These are phyloP conservation scores for Silurus asotus DNA, from an alignment of 2,113 vertebrate genomes.

Conservation along the genomic window DNA sequence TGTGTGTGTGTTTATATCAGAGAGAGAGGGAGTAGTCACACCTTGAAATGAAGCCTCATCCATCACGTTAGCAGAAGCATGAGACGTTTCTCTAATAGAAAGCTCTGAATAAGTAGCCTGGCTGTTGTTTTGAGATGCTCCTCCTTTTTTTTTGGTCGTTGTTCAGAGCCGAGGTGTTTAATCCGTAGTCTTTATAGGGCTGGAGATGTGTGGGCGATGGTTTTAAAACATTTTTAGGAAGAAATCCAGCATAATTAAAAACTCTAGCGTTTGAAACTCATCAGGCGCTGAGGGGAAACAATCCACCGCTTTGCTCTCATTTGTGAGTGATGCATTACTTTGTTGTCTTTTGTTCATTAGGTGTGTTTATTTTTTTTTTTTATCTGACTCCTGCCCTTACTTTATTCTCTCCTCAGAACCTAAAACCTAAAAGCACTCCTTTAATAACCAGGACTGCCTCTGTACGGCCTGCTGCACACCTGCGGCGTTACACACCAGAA, in stretches of 20 bases:
- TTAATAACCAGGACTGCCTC: slow-evolving; percentile 28
- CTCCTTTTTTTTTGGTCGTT: background rate
- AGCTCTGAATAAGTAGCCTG: slow-evolving; percentile 18
- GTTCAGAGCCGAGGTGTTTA: background rate
- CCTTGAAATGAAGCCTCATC: slow-evolving; percentile 18
- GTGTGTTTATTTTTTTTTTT: too few species aligned
- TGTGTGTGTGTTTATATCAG: background rate
- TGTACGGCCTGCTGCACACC: background rate
- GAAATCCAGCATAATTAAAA: background rate
- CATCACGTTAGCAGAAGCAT: slow-evolving; percentile 22
- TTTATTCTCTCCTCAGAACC: slow-evolving; percentile 36
- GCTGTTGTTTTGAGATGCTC: background rate
- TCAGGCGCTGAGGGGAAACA: background rate
- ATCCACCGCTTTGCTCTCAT: background rate
- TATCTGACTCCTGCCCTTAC: slow-evolving; percentile 45
- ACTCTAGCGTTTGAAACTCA: background rate
- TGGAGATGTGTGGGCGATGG: background rate
- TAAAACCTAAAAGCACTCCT: slow-evolving; percentile 3
- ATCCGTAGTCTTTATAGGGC: background rate
- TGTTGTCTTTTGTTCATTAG: background rate
- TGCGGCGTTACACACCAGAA: background rate
- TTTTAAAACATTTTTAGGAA: background rate
- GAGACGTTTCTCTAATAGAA: slow-evolving; percentile 35
- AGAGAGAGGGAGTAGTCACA: background rate
- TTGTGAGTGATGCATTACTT: background rate